Percentiles rank a stretch among this genome's conserved stretches.
These are phyloP conservation scores for Dinocampus coccinellae DNA, from an alignment of 2,888 invertebrate genomes.

Conservation along the genomic window DNA sequence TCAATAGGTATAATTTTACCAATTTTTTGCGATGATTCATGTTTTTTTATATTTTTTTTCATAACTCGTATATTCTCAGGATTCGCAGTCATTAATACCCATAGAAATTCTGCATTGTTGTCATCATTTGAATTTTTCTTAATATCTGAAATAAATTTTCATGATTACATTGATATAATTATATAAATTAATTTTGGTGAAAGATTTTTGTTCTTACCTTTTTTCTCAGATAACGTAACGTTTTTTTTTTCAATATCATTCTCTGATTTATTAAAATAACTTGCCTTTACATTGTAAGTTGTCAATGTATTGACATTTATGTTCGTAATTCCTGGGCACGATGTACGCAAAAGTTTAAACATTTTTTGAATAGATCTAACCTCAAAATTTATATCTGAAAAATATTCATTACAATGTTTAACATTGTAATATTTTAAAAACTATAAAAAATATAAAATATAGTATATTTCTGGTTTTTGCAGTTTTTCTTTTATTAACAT, in stretches of 20 bases:
- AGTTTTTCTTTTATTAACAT: no score
- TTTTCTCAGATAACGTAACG: conserved; percentile 71
- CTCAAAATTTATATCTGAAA: no score
- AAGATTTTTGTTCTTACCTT: conserved; percentile 58
- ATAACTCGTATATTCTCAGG: background rate
- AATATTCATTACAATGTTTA: no score
- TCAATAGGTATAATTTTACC: background rate
- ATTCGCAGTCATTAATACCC: conserved; percentile 25
- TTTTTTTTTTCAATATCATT: conserved; percentile 71
- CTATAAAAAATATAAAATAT: no score
- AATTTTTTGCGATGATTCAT: background rate
- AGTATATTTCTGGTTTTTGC: no score
- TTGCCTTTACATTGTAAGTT: conserved; percentile 58
- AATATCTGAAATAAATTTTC: background rate
- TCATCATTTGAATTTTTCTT: conserved; percentile 1
- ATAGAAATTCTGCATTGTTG: conserved; percentile 32
- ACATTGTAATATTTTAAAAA: no score
- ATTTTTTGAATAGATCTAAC: conserved; percentile 39
- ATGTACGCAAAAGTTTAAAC: conserved; percentile 23
- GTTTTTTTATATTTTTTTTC: background rate
- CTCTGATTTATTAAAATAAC: conserved; percentile 70
- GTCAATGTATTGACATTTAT: background rate
- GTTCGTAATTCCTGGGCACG: conserved; percentile 14
- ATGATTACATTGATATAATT: no score
- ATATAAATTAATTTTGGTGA: background rate